Percentiles rank a stretch among this genome's conserved stretches.
phyloP scores from a whole-genome alignment of 2,797 vertebrate genomes.

The Telmatherina bonti region DNA sequence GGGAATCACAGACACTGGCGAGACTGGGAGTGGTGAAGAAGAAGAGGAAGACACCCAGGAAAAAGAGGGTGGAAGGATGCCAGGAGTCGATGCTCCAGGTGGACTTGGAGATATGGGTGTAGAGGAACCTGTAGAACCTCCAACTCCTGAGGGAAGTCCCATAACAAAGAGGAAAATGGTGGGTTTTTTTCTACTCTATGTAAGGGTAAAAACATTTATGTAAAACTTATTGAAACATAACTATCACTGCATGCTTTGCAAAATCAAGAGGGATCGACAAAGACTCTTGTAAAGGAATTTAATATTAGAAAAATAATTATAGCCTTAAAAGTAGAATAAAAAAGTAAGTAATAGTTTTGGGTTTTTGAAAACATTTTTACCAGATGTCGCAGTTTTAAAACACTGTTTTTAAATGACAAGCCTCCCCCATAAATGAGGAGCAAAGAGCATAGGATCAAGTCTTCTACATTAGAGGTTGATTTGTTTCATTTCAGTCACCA shows the following conservation, averaged over 20 bases:
- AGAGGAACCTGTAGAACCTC: conserved; percentile 88
- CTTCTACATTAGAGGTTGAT: not conserved
- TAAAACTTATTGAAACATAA: too few species aligned
- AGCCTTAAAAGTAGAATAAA: not conserved
- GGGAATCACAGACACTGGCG: conserved; percentile 79
- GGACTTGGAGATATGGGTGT: conserved; percentile 95
- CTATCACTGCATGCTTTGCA: too few species aligned
- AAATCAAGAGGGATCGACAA: too few species aligned
- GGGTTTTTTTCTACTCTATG: conserved; percentile 8
- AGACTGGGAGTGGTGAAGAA: conserved; percentile 85
- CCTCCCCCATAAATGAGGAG: not conserved
- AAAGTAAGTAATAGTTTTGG: not conserved
- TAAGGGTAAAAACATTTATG: not conserved
- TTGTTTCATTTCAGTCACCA: conserved; percentile 65
- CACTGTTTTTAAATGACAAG: too few species aligned
- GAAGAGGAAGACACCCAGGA: conserved; percentile 83
- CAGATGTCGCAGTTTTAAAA: not conserved
- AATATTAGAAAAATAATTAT: not conserved
- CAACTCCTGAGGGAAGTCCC: conserved; percentile 93
- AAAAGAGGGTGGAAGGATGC: conserved; percentile 86
- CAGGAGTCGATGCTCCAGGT: conserved; percentile 86
- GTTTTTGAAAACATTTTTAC: not conserved
- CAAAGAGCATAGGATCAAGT: not conserved
- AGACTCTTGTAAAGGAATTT: not conserved
- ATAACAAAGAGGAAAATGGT: conserved; percentile 90